phyloP scores from a whole-genome alignment of 2,113 vertebrate species.

The Athene cunicularia region DNA sequence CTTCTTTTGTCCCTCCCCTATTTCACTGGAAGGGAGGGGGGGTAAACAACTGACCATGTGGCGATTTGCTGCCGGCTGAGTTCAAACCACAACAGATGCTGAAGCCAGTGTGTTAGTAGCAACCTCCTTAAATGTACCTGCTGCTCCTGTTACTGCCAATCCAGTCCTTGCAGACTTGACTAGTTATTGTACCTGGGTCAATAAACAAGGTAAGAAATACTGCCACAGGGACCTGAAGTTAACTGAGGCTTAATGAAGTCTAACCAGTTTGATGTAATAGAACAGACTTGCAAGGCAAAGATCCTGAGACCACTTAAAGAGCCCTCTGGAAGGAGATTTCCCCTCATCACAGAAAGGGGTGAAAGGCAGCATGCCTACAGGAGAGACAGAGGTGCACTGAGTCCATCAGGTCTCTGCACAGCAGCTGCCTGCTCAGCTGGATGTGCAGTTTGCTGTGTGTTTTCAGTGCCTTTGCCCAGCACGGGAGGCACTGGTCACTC shows the following conservation, averaged over 20 bases:
- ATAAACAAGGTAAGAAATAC: background rate
- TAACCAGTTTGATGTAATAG: background rate
- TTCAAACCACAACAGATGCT: no score
- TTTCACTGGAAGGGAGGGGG: no score
- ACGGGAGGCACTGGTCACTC: rapidly evolving
- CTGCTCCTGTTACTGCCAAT: background rate
- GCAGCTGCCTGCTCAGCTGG: background rate
- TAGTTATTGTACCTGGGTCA: background rate
- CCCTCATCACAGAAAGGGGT: background rate
- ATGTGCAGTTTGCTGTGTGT: background rate
- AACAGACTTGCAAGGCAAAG: background rate
- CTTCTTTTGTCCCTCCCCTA: no score
- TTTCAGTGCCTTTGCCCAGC: background rate
- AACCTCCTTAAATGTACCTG: background rate
- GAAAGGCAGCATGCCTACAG: rapidly evolving
- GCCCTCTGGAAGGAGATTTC: background rate
- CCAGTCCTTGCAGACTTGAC: background rate
- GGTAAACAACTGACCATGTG: no score
- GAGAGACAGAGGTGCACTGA: background rate
- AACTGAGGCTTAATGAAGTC: background rate
- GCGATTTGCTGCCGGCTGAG: no score
- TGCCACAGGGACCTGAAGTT: rapidly evolving
- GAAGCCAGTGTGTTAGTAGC: background rate
- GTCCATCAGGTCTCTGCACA: background rate
- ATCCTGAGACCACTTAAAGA: background rate